phyloP scores from a whole-genome alignment of 2,888 invertebrate species.

The Eremobia ochroleuca region DNA sequence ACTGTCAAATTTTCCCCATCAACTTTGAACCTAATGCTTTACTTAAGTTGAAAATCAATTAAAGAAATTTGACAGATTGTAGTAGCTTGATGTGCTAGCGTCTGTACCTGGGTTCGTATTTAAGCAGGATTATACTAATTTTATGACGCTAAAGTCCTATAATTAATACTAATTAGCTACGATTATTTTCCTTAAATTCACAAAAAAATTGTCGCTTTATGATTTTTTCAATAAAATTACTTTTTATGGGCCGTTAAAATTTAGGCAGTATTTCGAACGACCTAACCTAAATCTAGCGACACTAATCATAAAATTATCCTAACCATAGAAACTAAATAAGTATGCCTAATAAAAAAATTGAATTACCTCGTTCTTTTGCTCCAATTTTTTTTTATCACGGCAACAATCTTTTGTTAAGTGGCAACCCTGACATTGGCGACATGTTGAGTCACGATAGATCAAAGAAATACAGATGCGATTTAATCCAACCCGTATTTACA shows the following conservation, averaged over 20 bases:
- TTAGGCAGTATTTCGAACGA: neutral
- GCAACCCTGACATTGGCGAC: conserved; percentile 58
- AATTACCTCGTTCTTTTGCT: conserved; percentile 21
- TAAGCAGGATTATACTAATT: neutral
- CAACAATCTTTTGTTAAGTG: conserved; percentile 12
- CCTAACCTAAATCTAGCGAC: conserved; percentile 14
- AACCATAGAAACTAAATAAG: neutral
- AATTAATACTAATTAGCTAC: neutral
- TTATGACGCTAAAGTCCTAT: neutral
- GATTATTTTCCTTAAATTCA: neutral
- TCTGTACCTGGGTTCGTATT: neutral
- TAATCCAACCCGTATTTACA: conserved; percentile 60
- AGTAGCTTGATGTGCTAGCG: too few relatives aligned
- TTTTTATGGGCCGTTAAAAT: conserved; percentile 10
- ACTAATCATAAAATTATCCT: conserved; percentile 20
- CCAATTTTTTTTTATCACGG: conserved; percentile 19
- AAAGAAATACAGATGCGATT: conserved; percentile 60
- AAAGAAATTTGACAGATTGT: too few relatives aligned
- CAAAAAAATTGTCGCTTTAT: neutral
- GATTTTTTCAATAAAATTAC: neutral
- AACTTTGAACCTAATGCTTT: too few relatives aligned
- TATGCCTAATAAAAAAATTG: conserved; percentile 14
- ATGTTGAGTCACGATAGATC: conserved; percentile 67
- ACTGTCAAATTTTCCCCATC: too few relatives aligned
- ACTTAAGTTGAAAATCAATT: too few relatives aligned